Evolutionary conservation across 2,113 vertebrate genomes (phyloP).

Genomic region (Deroptyus accipitrinus): DNA sequence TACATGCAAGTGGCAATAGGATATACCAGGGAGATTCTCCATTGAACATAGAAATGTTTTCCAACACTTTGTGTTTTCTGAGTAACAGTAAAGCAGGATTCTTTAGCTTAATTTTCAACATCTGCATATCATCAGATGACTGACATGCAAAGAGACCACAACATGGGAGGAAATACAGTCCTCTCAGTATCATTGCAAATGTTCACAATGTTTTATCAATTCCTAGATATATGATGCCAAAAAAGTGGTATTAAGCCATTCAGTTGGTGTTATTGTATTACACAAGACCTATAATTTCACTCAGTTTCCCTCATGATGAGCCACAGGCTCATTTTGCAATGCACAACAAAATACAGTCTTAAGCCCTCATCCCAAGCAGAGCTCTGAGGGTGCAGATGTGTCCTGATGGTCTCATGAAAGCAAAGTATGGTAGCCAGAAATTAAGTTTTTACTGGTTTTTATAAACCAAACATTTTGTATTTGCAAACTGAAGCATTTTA

Average conservation of each 20-base stretch:
- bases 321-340: not conserved
- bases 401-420: not conserved
- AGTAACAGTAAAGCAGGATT: not conserved
- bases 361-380: not conserved
- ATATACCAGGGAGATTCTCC: not conserved
- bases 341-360: not conserved
- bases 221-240: not conserved
- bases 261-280: not conserved
- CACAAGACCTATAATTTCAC: not conserved
- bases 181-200: not conserved
- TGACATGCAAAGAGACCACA: not conserved
- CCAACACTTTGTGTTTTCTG: not conserved
- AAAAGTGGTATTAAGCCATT: not conserved
- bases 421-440: not conserved
- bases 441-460: fast-evolving
- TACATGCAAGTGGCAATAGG: not conserved
- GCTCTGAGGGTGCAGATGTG: not conserved
- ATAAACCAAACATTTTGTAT: not conserved
- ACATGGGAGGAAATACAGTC: not conserved
- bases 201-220: not conserved
- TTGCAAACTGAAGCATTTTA: not conserved
- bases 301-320: not conserved
- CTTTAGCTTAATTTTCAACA: not conserved
- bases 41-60: not conserved
- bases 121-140: not conserved